phyloP scores from a whole-genome alignment of 2,113 vertebrate genomes.

The Podarcis cretensis region DNA sequence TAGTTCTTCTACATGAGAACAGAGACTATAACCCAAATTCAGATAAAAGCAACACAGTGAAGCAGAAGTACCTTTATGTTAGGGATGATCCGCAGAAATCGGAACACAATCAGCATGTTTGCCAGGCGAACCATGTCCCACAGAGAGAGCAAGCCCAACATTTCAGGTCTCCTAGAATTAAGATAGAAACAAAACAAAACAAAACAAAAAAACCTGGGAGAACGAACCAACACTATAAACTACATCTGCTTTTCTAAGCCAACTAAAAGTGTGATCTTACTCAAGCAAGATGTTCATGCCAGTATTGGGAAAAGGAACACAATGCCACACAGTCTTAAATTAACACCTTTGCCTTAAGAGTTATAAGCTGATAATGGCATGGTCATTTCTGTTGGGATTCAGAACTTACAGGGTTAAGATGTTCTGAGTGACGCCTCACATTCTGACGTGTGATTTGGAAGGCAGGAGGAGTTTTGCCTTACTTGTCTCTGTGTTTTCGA shows the following conservation, averaged over 20 bases:
- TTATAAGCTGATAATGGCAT: neutral
- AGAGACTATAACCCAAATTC: neutral
- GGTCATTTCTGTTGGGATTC: too few relatives aligned
- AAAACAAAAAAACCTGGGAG: neutral
- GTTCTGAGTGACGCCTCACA: too few relatives aligned
- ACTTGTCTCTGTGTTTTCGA: too few relatives aligned
- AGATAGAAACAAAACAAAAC: neutral
- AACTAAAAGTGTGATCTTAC: neutral
- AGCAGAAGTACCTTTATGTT: conserved; percentile 84
- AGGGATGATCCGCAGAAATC: conserved; percentile 91
- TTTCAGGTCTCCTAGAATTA: conserved; percentile 77
- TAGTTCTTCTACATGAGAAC: neutral
- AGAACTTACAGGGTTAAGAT: too few relatives aligned
- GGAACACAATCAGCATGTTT: conserved; percentile 92
- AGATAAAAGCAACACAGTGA: neutral
- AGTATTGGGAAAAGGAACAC: neutral
- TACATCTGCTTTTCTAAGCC: neutral
- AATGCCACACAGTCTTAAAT: neutral
- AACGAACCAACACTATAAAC: neutral
- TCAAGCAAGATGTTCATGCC: neutral
- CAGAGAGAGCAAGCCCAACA: conserved; percentile 77
- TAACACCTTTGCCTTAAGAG: neutral
- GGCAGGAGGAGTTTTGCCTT: too few relatives aligned
- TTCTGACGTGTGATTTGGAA: too few relatives aligned
- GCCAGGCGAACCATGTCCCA: conserved; percentile 92